Base-by-base conservation (phyloP, 2,113 vertebrate genomes). In the Tautogolabrus adspersus region DNA sequence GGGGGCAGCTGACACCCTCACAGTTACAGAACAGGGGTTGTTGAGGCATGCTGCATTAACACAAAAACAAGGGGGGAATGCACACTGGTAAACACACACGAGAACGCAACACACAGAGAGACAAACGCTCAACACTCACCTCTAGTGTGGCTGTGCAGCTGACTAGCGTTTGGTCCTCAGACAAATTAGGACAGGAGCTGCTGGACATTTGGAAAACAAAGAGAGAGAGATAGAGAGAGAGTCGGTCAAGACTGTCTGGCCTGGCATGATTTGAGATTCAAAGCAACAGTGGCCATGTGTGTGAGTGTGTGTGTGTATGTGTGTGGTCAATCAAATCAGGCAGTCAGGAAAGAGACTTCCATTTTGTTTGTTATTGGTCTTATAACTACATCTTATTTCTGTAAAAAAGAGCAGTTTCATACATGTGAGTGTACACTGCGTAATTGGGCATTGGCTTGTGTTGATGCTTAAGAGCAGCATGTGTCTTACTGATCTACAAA, bases 101-200 rank as follows among this genome's bases (percentile, higher is more conserved):
- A 44, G 18, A 19, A n/a, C 19, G n/a, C n/a, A n/a, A n/a, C n/a
- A n/a, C 59, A 10, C 66, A 57, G 40, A 26, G 34, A 56, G 62
- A 56, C 34, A 34, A 16, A 68, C 42, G 49, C 19, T 30, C 11
- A 49, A 34, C 46, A 72, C 77, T 86, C 60, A 88, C 88, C 81
- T 89, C 71, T 79, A 46, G 74, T 82, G 2, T 3, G 79, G 77
- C 52, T 10, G 26, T 60, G 67, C 2, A 78, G 78, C 80, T 44
- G 16, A 87, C 70, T 40, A 44, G 30, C 8, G 58, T 34, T 67
- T 69, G 0, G 47, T 82, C 81, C 83, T 81, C 61, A 66, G 56
- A 40, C 61, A 81, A 87, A 84, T 69, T 34, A 71, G 49, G 46
- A 47, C 67, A 61, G 68, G 68, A 83, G 16, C 72, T 72, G 63